Evolutionary conservation across 2,888 invertebrate genomes (phyloP).

Genomic region (Drosophila subsilvestris): DNA sequence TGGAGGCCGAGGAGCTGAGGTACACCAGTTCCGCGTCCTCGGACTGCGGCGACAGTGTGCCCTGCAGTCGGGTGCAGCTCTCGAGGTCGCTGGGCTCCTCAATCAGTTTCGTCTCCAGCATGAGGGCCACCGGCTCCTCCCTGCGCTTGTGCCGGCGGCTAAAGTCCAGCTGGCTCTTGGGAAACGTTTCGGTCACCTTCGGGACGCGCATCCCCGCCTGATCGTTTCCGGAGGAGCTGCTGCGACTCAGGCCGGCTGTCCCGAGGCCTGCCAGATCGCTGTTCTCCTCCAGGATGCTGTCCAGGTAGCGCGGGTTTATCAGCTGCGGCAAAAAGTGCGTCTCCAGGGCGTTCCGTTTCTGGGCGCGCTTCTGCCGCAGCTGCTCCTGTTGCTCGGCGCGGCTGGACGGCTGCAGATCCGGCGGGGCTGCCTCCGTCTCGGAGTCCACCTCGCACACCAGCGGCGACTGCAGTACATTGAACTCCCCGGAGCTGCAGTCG

Average conservation of each 20-base stretch:
- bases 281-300: conserved; percentile 91
- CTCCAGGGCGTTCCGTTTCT: conserved; percentile 86
- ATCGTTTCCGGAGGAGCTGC: conserved; percentile 59
- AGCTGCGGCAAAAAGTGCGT: conserved; percentile 86
- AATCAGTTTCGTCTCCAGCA: conserved; percentile 87
- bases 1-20: conserved; percentile 88
- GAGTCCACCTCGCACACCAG: conserved; percentile 88
- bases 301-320: conserved; percentile 88
- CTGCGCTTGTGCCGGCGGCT: conserved; percentile 78
- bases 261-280: conserved; percentile 85
- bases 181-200: conserved; percentile 83
- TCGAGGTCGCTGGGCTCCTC: conserved; percentile 85
- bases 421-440: conserved; percentile 80
- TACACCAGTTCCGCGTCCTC: conserved; percentile 89
- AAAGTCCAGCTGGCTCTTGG: conserved; percentile 83
- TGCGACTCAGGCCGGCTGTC: conserved; percentile 72
- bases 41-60: conserved; percentile 84
- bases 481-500: conserved; percentile 82
- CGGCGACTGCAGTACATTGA: conserved; percentile 81
- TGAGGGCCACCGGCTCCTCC: conserved; percentile 84
- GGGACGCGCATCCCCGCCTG: conserved; percentile 64
- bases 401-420: conserved; percentile 65
- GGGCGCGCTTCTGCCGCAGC: conserved; percentile 84
- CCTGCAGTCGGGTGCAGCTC: conserved; percentile 86
- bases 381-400: conserved; percentile 81